Conservation (phyloP, 1,140 invertebrate genomes). For the Tetranychus urticae region DNA sequence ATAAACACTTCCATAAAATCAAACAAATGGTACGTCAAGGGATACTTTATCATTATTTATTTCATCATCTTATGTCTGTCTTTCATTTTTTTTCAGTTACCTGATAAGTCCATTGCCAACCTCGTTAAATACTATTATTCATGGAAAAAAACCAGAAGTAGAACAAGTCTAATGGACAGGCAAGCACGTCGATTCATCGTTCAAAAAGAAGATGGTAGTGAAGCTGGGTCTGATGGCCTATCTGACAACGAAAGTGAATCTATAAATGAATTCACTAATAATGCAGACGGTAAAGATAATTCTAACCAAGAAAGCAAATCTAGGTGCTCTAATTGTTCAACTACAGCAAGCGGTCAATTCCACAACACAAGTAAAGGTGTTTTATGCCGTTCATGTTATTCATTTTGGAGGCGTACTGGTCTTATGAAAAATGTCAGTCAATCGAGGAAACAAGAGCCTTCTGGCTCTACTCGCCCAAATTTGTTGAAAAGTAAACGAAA, state of each 20-base stretch:
- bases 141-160: constrained; percentile 82
- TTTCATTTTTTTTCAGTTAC: constrained; percentile 35
- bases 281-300: neutral
- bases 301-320: neutral
- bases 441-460: constrained; percentile 25
- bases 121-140: constrained; percentile 95
- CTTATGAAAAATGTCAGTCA: constrained; percentile 42
- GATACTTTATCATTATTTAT: neutral
- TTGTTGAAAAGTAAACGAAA: constrained; percentile 47
- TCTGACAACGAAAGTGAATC: constrained; percentile 53
- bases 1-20: constrained; percentile 90
- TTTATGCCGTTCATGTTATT: constrained; percentile 5
- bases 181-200: constrained; percentile 31
- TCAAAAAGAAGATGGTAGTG: constrained; percentile 24
- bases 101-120: constrained; percentile 84
- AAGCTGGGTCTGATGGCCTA: constrained; percentile 34
- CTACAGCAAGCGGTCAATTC: constrained; percentile 1
- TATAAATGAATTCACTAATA: constrained; percentile 1
- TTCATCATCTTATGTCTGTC: neutral
- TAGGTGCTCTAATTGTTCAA: neutral
- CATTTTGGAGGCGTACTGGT: constrained; percentile 38
- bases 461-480: constrained; percentile 18
- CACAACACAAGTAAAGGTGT: constrained; percentile 1
- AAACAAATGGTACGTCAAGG: constrained; percentile 61
- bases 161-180: constrained; percentile 76